Percentiles rank a stretch among this genome's conserved stretches.
These are phyloP conservation scores for Dastarcus helophoroides DNA, from an alignment of 2,888 invertebrate genomes.

Conservation along the genomic window DNA sequence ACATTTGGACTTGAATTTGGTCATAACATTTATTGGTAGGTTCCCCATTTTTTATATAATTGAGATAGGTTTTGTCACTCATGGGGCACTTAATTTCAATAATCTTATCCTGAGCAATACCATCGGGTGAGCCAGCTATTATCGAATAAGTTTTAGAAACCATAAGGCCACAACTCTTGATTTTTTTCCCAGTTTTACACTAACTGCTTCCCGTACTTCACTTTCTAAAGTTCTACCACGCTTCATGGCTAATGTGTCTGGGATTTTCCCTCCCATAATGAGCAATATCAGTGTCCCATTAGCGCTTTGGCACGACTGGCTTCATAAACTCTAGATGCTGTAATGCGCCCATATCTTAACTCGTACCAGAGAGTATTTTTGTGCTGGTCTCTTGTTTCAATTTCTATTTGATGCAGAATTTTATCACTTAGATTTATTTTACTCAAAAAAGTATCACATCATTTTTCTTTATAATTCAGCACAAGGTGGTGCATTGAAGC, in stretches of 20 bases:
- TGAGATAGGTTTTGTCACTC: conserved; percentile 10
- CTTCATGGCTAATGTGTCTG: too few relatives aligned
- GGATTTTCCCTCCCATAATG: too few relatives aligned
- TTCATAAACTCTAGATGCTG: conserved; percentile 5
- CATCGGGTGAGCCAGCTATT: conserved; percentile 3
- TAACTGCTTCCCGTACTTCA: conserved; percentile 1
- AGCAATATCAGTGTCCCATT: too few relatives aligned
- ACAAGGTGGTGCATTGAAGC: conserved; percentile 8
- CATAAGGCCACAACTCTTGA: neutral
- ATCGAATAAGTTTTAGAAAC: conserved; percentile 1
- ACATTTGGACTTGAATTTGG: conserved; percentile 17
- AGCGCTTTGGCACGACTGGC: too few relatives aligned
- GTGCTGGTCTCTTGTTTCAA: neutral
- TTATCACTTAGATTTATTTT: conserved; percentile 4
- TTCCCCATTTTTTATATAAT: conserved; percentile 14
- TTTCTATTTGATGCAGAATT: neutral
- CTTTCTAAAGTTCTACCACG: too few relatives aligned
- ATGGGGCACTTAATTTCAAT: conserved; percentile 21
- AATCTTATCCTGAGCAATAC: conserved; percentile 3
- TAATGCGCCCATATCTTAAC: conserved; percentile 3
- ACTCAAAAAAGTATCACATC: conserved; percentile 5
- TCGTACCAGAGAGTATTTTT: conserved; percentile 1
- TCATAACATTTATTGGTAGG: conserved; percentile 10
- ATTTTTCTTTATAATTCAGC: conserved; percentile 7
- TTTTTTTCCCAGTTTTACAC: conserved; percentile 1